phyloP scores from a whole-genome alignment of 1,140 invertebrate species.

The Musca domestica region DNA sequence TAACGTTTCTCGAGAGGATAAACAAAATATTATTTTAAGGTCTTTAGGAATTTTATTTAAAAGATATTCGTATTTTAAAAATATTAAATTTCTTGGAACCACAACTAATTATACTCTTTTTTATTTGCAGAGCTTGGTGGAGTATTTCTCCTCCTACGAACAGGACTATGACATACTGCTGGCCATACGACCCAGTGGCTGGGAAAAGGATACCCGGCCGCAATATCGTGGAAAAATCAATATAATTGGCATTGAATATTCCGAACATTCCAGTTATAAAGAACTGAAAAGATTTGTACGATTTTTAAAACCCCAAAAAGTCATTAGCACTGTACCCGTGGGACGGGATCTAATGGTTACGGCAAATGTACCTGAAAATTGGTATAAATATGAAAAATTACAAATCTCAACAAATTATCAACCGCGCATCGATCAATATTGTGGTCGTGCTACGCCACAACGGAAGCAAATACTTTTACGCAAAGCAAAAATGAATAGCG shows the following conservation, averaged over 20 bases:
- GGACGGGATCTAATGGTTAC: slow-evolving; percentile 35
- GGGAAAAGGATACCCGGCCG: slow-evolving; percentile 47
- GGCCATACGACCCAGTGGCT: slow-evolving; percentile 46
- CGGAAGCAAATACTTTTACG: neutral
- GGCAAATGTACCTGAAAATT: slow-evolving; percentile 34
- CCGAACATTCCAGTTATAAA: slow-evolving; percentile 49
- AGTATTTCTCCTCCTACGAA: slow-evolving; percentile 38
- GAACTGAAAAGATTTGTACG: slow-evolving; percentile 49
- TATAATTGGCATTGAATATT: slow-evolving; percentile 48
- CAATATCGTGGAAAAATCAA: slow-evolving; percentile 44
- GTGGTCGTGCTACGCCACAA: neutral
- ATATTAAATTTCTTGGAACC: no score
- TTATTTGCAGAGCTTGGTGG: slow-evolving; percentile 34
- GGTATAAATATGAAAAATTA: slow-evolving; percentile 35
- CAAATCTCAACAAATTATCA: slow-evolving; percentile 21
- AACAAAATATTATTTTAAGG: no score
- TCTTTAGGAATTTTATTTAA: no score
- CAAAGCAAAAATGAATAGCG: neutral
- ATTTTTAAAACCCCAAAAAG: slow-evolving; percentile 42
- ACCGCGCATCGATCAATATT: neutral
- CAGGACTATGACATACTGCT: slow-evolving; percentile 41
- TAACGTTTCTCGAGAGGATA: no score
- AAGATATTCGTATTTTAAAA: no score
- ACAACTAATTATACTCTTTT: neutral
- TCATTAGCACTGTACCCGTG: slow-evolving; percentile 46